Evolutionary conservation across 2,888 invertebrate species (phyloP).

Genomic region (Dysmachus trigonus): DNA sequence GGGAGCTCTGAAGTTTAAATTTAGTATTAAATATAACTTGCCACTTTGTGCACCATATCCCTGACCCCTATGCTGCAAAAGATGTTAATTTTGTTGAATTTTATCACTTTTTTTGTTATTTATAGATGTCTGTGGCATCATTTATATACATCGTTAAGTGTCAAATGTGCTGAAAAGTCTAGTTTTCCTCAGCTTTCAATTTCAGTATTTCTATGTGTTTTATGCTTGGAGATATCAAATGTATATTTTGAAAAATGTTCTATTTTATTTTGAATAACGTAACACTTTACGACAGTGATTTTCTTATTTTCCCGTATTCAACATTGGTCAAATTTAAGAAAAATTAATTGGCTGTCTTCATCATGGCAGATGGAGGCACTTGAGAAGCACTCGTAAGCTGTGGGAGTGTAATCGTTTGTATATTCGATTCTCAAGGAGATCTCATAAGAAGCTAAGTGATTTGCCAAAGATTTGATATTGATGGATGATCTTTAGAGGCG

Average conservation of each 20-base stretch:
- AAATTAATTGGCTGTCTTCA: conserved; percentile 20
- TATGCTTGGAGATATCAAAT: not conserved
- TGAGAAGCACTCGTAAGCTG: not conserved
- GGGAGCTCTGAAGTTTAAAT: not conserved
- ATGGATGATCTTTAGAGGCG: not conserved
- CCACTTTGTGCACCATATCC: not conserved
- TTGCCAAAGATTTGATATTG: not conserved
- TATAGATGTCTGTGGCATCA: not conserved
- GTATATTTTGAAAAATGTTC: not conserved
- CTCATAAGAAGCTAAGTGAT: conserved; percentile 7
- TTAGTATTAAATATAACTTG: not conserved
- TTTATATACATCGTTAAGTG: not conserved
- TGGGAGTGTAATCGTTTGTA: not conserved
- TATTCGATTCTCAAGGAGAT: conserved; percentile 4
- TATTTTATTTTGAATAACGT: not conserved
- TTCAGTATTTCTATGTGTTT: not conserved
- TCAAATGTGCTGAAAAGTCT: not conserved
- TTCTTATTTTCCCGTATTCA: not conserved
- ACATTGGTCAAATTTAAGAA: not conserved
- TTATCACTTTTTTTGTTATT: not conserved
- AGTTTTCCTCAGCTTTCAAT: not conserved
- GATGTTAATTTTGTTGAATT: not conserved
- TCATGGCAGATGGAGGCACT: conserved; percentile 6
- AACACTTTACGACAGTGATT: not conserved
- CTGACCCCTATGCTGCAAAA: not conserved